Evolutionary conservation across 2,113 vertebrate species (phyloP).

Genomic region (Pomatostomus ruficeps): DNA sequence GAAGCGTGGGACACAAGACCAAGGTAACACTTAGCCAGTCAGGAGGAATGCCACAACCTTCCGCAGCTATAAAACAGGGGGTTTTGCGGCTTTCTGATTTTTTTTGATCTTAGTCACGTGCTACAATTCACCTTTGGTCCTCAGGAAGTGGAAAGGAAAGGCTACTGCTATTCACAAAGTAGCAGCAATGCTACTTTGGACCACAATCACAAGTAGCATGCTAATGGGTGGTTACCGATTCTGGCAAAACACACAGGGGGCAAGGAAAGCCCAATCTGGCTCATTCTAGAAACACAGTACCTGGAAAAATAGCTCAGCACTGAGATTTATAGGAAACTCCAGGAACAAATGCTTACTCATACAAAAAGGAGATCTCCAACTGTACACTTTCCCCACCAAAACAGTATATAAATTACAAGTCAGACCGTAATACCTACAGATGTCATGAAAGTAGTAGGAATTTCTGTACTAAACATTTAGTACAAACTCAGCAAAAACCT

Average conservation of each 20-base stretch:
- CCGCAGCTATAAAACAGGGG: background rate
- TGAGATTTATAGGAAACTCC: background rate
- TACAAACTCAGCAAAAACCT: conserved; percentile 13
- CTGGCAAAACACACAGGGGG: background rate
- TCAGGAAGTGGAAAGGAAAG: background rate
- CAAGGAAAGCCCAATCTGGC: background rate
- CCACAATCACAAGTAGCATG: background rate
- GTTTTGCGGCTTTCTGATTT: background rate
- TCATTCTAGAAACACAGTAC: background rate
- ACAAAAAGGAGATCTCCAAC: background rate
- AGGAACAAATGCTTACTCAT: background rate
- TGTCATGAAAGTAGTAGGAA: background rate
- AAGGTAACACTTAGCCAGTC: background rate
- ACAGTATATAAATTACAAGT: background rate
- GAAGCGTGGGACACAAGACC: background rate
- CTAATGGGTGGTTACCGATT: background rate
- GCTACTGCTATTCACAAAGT: background rate
- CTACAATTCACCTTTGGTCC: background rate
- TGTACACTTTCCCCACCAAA: background rate
- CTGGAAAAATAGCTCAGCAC: background rate
- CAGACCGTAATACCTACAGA: background rate
- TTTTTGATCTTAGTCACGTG: background rate
- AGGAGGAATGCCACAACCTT: background rate
- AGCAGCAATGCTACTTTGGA: background rate
- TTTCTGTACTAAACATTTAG: background rate